Evolutionary conservation across 2,113 vertebrate genomes (phyloP).

Genomic region (Sinocyclocheilus maitianheensis): DNA sequence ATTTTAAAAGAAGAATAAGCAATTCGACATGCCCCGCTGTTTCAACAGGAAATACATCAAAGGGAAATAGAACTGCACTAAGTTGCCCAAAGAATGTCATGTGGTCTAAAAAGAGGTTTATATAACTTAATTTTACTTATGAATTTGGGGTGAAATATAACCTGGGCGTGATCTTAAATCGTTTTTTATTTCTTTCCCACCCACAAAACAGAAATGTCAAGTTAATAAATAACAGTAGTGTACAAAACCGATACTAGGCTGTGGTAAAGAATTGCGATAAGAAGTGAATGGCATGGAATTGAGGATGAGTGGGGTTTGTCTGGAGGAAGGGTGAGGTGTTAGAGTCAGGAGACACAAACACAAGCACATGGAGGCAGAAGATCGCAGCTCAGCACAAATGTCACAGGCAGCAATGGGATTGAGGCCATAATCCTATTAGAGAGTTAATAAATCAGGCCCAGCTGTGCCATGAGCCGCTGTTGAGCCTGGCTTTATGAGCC

Average conservation of each 20-base stretch:
- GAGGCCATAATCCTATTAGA: slow-evolving; percentile 56
- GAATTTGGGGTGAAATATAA: not conserved
- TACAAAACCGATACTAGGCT: not conserved
- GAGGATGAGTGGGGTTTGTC: not conserved
- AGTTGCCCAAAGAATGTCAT: not conserved
- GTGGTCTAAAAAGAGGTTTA: not conserved
- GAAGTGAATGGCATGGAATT: not conserved
- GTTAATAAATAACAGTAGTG: not conserved
- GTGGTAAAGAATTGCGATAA: not conserved
- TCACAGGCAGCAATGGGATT: slow-evolving; percentile 51
- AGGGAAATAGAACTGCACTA: not conserved
- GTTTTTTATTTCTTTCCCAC: not conserved
- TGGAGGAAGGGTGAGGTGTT: not conserved
- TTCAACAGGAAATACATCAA: slow-evolving; percentile 4
- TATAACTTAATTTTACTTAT: not conserved
- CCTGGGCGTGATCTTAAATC: not conserved
- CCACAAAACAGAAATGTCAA: not conserved
- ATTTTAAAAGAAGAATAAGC: not conserved
- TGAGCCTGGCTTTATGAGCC: slow-evolving; percentile 53
- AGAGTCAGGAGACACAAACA: slow-evolving; percentile 15
- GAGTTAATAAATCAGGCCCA: slow-evolving; percentile 57
- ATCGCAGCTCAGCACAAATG: slow-evolving; percentile 68
- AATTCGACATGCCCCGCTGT: not conserved
- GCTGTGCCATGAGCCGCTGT: slow-evolving; percentile 43
- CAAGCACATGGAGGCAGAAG: slow-evolving; percentile 43